Conservation (phyloP, 2,888 invertebrate genomes). For the Lithophane semibrunnea region DNA sequence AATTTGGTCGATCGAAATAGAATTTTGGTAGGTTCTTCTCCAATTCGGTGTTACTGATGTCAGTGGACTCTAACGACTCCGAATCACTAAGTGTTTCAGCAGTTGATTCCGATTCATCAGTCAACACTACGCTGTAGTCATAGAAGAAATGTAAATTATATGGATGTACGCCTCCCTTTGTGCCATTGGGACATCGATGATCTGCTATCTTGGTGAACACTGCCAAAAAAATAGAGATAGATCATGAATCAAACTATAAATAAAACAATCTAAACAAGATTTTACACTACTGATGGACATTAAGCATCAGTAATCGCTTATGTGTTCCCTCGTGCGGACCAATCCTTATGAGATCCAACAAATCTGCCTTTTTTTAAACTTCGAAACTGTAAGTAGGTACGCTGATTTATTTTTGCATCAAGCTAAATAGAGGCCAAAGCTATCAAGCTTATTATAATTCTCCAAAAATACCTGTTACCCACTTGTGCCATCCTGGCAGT, state of each 20-base stretch:
- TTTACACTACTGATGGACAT: not conserved
- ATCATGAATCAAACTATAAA: not conserved
- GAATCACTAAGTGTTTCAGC: fast-evolving
- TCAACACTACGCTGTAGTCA: slow-evolving; percentile 77
- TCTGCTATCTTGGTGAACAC: slow-evolving; percentile 77
- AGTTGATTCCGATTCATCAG: slow-evolving; percentile 49
- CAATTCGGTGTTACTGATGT: not conserved
- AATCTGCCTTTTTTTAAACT: not conserved
- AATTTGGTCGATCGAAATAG: not conserved
- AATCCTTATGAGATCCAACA: not conserved
- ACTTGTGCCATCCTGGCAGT: slow-evolving; percentile 88
- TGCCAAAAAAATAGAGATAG: slow-evolving; percentile 38
- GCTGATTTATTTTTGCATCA: not conserved
- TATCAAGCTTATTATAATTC: not conserved
- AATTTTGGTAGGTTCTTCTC: slow-evolving; percentile 25
- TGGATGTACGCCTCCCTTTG: slow-evolving; percentile 25
- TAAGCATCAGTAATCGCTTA: too few species aligned
- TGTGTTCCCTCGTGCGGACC: not conserved
- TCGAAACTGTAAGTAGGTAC: not conserved
- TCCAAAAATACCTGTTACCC: slow-evolving; percentile 48
- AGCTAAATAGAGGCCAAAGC: not conserved
- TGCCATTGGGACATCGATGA: slow-evolving; percentile 76
- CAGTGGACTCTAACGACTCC: not conserved
- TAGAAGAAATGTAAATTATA: slow-evolving; percentile 85
- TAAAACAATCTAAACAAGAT: not conserved